These are phyloP conservation scores for Mesitornis unicolor DNA, from an alignment of 2,113 vertebrate species.

Conservation along the genomic window DNA sequence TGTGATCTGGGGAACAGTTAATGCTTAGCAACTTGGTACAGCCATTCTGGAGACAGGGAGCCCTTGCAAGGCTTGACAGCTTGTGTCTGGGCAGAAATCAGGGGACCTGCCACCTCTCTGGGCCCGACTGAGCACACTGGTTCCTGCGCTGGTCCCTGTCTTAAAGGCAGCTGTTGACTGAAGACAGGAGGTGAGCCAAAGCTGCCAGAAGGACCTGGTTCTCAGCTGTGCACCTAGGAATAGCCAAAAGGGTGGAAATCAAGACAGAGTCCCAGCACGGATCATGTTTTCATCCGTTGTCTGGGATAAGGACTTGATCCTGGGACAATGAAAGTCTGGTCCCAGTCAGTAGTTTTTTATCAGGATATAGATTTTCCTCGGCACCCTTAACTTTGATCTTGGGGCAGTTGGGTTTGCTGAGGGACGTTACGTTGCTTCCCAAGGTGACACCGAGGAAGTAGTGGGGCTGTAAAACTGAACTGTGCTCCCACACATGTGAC, in stretches of 20 bases:
- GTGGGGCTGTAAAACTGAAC: slow-evolving; percentile 44
- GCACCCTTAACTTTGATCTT: slow-evolving; percentile 47
- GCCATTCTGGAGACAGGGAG: neutral
- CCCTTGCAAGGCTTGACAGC: neutral
- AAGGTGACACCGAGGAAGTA: slow-evolving; percentile 47
- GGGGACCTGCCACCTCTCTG: neutral
- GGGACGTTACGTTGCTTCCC: neutral
- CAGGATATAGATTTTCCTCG: slow-evolving; percentile 17
- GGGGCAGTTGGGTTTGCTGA: slow-evolving; percentile 3
- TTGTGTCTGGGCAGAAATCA: neutral
- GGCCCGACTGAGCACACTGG: neutral
- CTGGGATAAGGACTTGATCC: neutral
- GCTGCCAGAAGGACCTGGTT: neutral
- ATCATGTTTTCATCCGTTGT: neutral
- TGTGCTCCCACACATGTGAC: slow-evolving; percentile 2
- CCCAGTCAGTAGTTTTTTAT: neutral
- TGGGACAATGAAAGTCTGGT: slow-evolving; percentile 15
- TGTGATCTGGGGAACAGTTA: neutral
- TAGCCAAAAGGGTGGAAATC: neutral
- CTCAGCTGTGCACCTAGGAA: neutral
- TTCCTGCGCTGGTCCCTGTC: neutral
- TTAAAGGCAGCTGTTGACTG: neutral
- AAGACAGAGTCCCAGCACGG: neutral
- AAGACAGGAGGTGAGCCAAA: neutral
- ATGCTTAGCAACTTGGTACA: neutral